Evolutionary conservation across 1,140 invertebrate genomes (phyloP).

Genomic region (Drosophila littoralis): DNA sequence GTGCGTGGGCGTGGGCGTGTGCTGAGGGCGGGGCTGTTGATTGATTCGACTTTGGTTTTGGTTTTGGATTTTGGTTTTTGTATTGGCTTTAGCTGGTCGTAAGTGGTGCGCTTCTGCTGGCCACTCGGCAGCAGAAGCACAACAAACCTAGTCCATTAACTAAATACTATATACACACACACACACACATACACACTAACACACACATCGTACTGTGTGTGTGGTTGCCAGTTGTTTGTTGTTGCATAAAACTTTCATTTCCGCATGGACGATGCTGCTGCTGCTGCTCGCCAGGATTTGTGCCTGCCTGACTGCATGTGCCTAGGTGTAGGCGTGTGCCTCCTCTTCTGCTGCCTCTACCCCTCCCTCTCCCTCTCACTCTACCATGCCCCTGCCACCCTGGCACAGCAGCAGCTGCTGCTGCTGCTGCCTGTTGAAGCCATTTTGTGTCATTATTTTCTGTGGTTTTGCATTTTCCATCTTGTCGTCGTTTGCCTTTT

Average conservation of each 20-base stretch:
- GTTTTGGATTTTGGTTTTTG: conserved; percentile 18
- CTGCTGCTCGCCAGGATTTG: background rate
- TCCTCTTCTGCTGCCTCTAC: background rate
- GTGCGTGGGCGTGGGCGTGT: background rate
- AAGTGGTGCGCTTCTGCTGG: conserved; percentile 47
- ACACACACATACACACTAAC: background rate
- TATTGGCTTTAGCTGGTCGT: conserved; percentile 33
- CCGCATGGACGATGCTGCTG: conserved; percentile 1
- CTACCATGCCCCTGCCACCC: background rate
- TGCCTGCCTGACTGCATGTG: too few species aligned
- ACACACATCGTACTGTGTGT: background rate
- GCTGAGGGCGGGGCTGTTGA: conserved; percentile 6
- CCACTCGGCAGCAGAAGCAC: background rate
- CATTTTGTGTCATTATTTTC: conserved; percentile 78
- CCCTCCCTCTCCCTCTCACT: background rate
- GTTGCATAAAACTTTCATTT: conserved; percentile 10
- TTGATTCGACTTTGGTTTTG: conserved; percentile 29
- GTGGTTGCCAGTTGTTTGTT: background rate
- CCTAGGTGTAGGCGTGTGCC: too few species aligned
- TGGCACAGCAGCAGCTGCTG: background rate
- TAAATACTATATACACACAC: conserved; percentile 52
- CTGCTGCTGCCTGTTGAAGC: conserved; percentile 44
- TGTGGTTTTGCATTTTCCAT: conserved; percentile 77
- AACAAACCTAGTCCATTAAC: conserved; percentile 74
- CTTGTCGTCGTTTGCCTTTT: conserved; percentile 54